Percentiles rank a stretch among this genome's conserved stretches.
Conservation (phyloP, 2,113 vertebrate genomes). For the Tachysurus vachellii region DNA sequence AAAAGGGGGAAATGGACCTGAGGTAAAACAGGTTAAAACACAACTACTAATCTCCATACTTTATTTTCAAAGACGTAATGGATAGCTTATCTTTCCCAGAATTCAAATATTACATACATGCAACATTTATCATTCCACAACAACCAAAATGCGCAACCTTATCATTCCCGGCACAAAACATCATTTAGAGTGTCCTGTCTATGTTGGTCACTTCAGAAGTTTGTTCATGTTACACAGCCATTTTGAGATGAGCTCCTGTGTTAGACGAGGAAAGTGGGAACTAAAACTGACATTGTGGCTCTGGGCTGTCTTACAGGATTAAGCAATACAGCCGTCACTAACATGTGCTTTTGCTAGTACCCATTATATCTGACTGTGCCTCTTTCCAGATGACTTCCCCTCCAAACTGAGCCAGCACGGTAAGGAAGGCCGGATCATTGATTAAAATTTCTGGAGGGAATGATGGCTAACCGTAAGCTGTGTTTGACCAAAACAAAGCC, state of each 20-base stretch:
- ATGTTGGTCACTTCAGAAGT: slow-evolving; percentile 60
- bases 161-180: slow-evolving; percentile 10
- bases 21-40: neutral
- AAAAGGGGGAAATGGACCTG: neutral
- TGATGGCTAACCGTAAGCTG: slow-evolving; percentile 74
- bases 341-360: slow-evolving; percentile 71
- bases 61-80: neutral
- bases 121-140: slow-evolving; percentile 33
- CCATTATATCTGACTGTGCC: slow-evolving; percentile 76
- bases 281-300: slow-evolving; percentile 78
- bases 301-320: slow-evolving; percentile 78
- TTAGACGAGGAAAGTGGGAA: slow-evolving; percentile 70
- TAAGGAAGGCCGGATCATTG: slow-evolving; percentile 72
- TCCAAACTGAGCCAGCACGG: slow-evolving; percentile 71
- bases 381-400: slow-evolving; percentile 81
- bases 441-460: slow-evolving; percentile 82
- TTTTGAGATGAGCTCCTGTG: slow-evolving; percentile 63
- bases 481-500: slow-evolving; percentile 56
- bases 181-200: slow-evolving; percentile 50
- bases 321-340: slow-evolving; percentile 76
- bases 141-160: slow-evolving; percentile 20
- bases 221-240: slow-evolving; percentile 69
- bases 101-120: neutral
- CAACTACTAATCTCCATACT: neutral
- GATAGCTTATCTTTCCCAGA: slow-evolving; percentile 5